Evolutionary conservation across 1,140 invertebrate genomes (phyloP), one percentile per base, ranked within the genome.

Genomic region (Pseudoatta argentina): DNA sequence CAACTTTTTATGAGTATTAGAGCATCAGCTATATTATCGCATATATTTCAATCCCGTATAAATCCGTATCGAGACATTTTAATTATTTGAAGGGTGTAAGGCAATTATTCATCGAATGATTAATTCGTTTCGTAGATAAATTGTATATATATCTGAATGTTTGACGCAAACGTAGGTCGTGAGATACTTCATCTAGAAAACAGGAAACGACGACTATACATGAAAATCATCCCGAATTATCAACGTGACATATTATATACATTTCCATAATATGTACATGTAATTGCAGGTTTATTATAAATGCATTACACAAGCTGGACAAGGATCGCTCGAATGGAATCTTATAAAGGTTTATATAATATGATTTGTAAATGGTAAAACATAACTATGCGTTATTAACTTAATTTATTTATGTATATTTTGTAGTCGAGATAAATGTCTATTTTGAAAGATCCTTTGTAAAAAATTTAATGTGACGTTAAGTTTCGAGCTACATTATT

Each of bases 101-200:
- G 63, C 16, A 63, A 63, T n/a, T 66, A 64, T 39, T 76, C 63
- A 64, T 64, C 39, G 3, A 14, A 57, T 30, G 48, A 55, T 77
- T 64, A 77, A 34, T 34, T 34, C 2, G 34, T 85, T 85, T 77
- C 76, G n/a, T 85, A 76, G 63, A 7, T 44, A 85, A 85, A 77
- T 85, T 85, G 82, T 85, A 85, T 78, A 69, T 69, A 83, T 83
- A 83, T 75, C 39, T 75, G 16, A 78, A 55, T 75, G 30, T 85
- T 27, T 85, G 16, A 57, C 12, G 24, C 73, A 53, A 44, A 78
- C 44, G 24, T 77, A 76, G 24, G 64, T 69, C 55, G 55, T 27
- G 79, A 73, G 63, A 77, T 85, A 85, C 75, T 85, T 85, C 72
- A 77, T 85, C 73, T 14, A 55, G 63, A 85, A 78, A 85, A n/a